These are phyloP conservation scores for Lepilemur ruficaudatus DNA, from an alignment of 2,797 vertebrate species.

Conservation along the genomic window DNA sequence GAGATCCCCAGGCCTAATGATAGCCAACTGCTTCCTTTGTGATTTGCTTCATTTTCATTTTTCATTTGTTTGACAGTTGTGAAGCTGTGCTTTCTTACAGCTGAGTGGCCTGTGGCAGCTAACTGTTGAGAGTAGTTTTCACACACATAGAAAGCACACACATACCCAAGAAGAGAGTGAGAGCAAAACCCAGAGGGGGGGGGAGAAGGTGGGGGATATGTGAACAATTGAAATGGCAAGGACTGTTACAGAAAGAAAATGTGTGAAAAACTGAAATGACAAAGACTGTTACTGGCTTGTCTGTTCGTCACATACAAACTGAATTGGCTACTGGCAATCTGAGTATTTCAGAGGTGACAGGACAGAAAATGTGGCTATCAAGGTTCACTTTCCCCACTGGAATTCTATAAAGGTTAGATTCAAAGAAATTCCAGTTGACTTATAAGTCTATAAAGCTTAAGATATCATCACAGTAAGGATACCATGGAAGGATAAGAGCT, in stretches of 20 bases:
- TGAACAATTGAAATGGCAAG: constrained; percentile 67
- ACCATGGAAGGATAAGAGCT: background rate
- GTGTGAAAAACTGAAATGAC: constrained; percentile 75
- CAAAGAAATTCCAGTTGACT: background rate
- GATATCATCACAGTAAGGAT: background rate
- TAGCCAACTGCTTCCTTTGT: background rate
- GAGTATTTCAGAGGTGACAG: constrained; percentile 35
- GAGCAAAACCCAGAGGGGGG: background rate
- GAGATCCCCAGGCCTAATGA: background rate
- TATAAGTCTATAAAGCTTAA: background rate
- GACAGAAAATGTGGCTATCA: background rate
- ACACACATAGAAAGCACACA: constrained; percentile 29
- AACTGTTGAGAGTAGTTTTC: constrained; percentile 47
- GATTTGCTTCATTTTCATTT: constrained; percentile 55
- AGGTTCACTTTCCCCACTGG: background rate
- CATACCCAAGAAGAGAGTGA: background rate
- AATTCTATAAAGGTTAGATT: background rate
- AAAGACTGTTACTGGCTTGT: constrained; percentile 72
- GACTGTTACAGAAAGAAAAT: constrained; percentile 53
- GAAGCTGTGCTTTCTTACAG: constrained; percentile 37
- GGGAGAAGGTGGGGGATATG: background rate
- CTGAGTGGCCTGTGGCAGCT: constrained; percentile 32
- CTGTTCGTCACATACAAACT: constrained; percentile 51
- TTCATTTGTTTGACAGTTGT: constrained; percentile 50
- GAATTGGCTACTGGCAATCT: constrained; percentile 50